Evolutionary conservation across 2,113 vertebrate genomes (phyloP), one percentile per base, ranked within the genome.

Genomic region (Xiphophorus couchianus): DNA sequence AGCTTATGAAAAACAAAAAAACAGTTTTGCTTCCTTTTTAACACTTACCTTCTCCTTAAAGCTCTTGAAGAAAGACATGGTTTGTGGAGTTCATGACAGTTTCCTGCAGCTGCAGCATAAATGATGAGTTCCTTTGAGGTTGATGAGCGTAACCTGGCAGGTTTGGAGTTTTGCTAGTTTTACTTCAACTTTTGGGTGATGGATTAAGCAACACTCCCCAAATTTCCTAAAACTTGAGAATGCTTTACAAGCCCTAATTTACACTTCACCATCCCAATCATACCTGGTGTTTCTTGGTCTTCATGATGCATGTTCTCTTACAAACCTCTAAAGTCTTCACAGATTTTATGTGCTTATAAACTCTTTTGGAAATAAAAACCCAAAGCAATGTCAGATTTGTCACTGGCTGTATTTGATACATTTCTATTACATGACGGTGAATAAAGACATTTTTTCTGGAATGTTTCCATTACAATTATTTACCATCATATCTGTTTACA

Each of bases 301-400:
- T 42, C 14, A 15, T 15, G 39, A 42, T 15, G 39, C 15, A 3
- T 42, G 39, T 42, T 14, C 37, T 39, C 37, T 39, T 39, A 3
- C 37, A 42, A 42, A 42, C 39, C 39, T 42, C 39, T 42, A 15
- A 42, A 4, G 12, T 42, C 63, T 35, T 65, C 25, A 4, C 17
- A 65, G 22, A n/a, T 19, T n/a, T n/a, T n/a, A n/a, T n/a, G n/a
- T n/a, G n/a, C n/a, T n/a, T 9, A 30, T 27, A 17, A 27, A 12
- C 2, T 25, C 19, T 51, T 25, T 22, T 31, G 9, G 11, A 83
- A 84, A 84, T 72, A 79, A 90, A 10, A 29, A 80, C 66, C 1
- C 61, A 28, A 83, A 72, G 78, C 69, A 75, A 19, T 0, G 35
- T 81, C 14, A 67, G 66, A 54, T 77, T 83, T 63, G 28, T 74